Percentiles rank a stretch among this genome's conserved stretches.
phyloP scores from a whole-genome alignment of 2,113 vertebrate species.

The Apeltes quadracus region DNA sequence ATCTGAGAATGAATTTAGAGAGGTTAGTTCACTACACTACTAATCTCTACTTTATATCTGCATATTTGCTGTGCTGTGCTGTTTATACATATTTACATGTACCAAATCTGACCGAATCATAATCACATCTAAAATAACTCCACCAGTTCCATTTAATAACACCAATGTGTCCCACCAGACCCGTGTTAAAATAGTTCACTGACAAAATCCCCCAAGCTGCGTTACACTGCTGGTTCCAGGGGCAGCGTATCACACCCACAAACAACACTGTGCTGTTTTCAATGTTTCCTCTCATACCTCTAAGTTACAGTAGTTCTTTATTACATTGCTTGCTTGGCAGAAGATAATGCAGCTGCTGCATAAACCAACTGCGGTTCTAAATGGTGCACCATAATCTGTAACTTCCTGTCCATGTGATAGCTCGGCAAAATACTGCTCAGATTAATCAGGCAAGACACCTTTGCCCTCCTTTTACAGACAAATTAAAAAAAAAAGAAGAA shows the following conservation, averaged over 20 bases:
- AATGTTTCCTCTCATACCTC: neutral
- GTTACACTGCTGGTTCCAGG: neutral
- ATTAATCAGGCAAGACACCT: slow-evolving; percentile 12
- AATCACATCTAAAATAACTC: neutral
- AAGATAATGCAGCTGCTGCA: slow-evolving; percentile 14
- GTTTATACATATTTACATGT: neutral
- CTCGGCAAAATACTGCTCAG: slow-evolving; percentile 16
- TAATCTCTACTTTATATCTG: neutral
- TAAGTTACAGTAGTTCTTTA: neutral
- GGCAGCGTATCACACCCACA: neutral
- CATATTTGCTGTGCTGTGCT: neutral
- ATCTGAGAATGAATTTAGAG: neutral
- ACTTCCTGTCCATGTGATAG: slow-evolving; percentile 6
- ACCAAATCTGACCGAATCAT: neutral
- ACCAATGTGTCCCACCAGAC: neutral
- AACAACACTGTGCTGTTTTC: neutral
- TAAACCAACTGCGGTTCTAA: too few species aligned
- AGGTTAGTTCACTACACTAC: neutral
- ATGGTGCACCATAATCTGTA: neutral
- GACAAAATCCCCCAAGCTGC: neutral
- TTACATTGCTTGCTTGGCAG: slow-evolving; percentile 45
- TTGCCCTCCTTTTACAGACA: neutral
- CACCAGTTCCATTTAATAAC: neutral
- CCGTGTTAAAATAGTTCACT: neutral
- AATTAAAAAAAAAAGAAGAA: neutral